A percentile compares a stretch with the other conserved stretches of the same genome.
phyloP scores from a whole-genome alignment of 2,113 vertebrate genomes.

The Etheostoma cragini region DNA sequence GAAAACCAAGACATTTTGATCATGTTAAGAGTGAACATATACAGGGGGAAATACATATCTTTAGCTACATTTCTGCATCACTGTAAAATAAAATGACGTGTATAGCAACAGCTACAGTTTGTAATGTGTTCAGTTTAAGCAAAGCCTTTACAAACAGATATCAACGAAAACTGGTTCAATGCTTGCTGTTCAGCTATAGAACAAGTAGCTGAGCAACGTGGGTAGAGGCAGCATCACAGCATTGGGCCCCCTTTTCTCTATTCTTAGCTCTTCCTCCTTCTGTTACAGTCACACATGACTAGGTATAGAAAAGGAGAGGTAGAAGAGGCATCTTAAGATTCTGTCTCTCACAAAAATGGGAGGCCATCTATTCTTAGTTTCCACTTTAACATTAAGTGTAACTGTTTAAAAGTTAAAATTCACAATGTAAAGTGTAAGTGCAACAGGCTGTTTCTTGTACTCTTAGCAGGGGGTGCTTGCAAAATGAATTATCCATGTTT shows the following conservation, averaged over 20 bases:
- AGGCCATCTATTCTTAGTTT: neutral
- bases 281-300: conserved; percentile 71
- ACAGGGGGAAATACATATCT: conserved; percentile 25
- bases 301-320: conserved; percentile 52
- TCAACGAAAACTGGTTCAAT: conserved; percentile 30
- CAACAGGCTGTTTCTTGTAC: neutral
- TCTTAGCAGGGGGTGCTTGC: neutral
- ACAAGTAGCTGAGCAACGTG: conserved; percentile 47
- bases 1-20: conserved; percentile 25
- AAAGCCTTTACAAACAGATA: conserved; percentile 19
- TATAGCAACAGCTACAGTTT: conserved; percentile 5
- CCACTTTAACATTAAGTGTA: neutral
- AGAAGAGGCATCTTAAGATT: conserved; percentile 44
- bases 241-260: conserved; percentile 65
- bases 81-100: neutral
- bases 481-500: neutral
- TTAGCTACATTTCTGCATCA: neutral
- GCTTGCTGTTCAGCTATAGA: conserved; percentile 51
- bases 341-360: conserved; percentile 15
- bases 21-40: conserved; percentile 41
- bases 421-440: neutral
- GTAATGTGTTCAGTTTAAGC: conserved; percentile 11
- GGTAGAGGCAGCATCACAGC: conserved; percentile 66
- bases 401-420: neutral
- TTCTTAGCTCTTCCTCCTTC: conserved; percentile 76